Evolutionary conservation across 2,113 vertebrate genomes (phyloP).

Genomic region (Potamarius usumacintae): DNA sequence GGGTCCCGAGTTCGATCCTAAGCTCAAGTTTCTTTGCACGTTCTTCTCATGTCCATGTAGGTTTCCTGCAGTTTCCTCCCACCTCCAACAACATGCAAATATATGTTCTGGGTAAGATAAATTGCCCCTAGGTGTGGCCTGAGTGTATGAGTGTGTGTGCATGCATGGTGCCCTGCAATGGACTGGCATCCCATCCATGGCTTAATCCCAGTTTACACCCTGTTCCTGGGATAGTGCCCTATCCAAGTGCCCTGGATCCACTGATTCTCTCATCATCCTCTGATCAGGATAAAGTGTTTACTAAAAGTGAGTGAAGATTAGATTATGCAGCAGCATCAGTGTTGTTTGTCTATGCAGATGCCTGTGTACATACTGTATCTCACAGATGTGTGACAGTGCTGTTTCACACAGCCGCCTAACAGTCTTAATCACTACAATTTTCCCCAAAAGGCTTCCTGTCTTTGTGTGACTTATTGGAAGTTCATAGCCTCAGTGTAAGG

Average conservation of each 20-base stretch:
- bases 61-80: background rate
- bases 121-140: background rate
- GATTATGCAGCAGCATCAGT: background rate
- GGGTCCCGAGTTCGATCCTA: background rate
- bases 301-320: background rate
- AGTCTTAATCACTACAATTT: background rate
- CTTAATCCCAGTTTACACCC: background rate
- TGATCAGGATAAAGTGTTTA: background rate
- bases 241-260: conserved; percentile 8
- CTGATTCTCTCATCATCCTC: background rate
- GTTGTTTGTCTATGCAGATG: background rate
- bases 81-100: background rate
- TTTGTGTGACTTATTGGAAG: background rate
- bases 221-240: background rate
- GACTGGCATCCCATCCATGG: background rate
- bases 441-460: background rate
- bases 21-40: background rate
- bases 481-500: conserved; percentile 1
- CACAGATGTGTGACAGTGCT: background rate
- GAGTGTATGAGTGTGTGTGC: background rate
- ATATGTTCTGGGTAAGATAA: background rate
- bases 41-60: background rate
- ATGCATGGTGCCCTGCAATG: background rate
- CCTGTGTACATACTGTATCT: background rate
- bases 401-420: background rate